Conservation (phyloP, 2,888 invertebrate genomes). For the Lysandra coridon region DNA sequence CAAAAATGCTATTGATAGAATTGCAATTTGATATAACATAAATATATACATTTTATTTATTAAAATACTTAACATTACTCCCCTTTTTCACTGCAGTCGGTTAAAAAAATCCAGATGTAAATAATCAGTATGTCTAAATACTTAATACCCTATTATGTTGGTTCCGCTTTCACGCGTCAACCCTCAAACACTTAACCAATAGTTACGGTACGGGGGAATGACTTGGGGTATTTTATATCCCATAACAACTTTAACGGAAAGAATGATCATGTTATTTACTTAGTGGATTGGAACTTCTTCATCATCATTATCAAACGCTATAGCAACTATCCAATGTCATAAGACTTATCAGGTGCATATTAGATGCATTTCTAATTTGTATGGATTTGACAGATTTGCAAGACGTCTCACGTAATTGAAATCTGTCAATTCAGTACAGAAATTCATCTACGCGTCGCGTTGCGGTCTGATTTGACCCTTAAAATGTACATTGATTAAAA, state of each 20-base stretch:
- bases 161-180: constrained; percentile 20
- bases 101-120: not conserved
- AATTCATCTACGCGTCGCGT: no score
- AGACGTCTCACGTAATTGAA: no score
- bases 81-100: not conserved
- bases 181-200: constrained; percentile 5
- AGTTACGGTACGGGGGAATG: not conserved
- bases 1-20: no score
- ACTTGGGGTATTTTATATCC: not conserved
- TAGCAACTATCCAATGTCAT: no score
- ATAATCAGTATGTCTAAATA: not conserved
- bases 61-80: not conserved
- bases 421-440: no score
- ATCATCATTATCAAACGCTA: not conserved
- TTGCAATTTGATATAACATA: no score
- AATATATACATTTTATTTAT: no score
- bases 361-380: no score
- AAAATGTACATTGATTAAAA: no score
- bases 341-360: no score
- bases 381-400: no score
- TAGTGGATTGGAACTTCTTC: not conserved
- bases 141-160: not conserved
- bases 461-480: no score
- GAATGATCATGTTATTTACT: not conserved
- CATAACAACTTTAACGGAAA: not conserved